phyloP scores from a whole-genome alignment of 2,113 vertebrate genomes.

The Micromys minutus region DNA sequence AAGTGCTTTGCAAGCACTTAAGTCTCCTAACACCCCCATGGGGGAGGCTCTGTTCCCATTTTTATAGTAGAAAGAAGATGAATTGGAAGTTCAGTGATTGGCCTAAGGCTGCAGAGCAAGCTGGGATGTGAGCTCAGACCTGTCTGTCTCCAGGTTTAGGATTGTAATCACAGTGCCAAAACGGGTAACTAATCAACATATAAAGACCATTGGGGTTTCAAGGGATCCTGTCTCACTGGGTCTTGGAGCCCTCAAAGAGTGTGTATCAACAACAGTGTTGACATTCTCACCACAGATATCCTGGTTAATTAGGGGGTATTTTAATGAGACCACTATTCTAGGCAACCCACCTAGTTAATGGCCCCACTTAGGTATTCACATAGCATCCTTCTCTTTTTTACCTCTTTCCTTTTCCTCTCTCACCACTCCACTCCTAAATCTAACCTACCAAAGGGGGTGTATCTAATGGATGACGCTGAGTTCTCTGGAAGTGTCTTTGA shows the following conservation, averaged over 20 bases:
- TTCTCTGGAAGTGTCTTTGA: constrained; percentile 4
- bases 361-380: constrained; percentile 71
- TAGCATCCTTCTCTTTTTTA: constrained; percentile 69
- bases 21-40: constrained; percentile 40
- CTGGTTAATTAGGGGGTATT: constrained; percentile 73
- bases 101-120: background rate
- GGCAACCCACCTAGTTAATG: constrained; percentile 75
- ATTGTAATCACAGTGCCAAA: background rate
- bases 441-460: constrained; percentile 43
- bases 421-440: constrained; percentile 37
- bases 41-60: constrained; percentile 32
- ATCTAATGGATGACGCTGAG: constrained; percentile 57
- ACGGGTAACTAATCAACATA: background rate
- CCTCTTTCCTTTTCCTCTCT: constrained; percentile 53
- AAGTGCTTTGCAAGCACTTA: constrained; percentile 69
- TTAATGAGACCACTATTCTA: constrained; percentile 72
- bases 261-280: background rate
- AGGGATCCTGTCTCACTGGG: background rate
- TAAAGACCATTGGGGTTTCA: background rate
- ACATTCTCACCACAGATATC: constrained; percentile 57
- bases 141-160: background rate
- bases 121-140: constrained; percentile 15
- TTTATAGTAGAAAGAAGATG: constrained; percentile 42
- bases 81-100: background rate
- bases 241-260: constrained; percentile 33